A percentile compares a stretch with the other conserved stretches of the same genome.
These are phyloP conservation scores for Temnothorax nylanderi DNA, from an alignment of 1,140 invertebrate species.

Conservation along the genomic window DNA sequence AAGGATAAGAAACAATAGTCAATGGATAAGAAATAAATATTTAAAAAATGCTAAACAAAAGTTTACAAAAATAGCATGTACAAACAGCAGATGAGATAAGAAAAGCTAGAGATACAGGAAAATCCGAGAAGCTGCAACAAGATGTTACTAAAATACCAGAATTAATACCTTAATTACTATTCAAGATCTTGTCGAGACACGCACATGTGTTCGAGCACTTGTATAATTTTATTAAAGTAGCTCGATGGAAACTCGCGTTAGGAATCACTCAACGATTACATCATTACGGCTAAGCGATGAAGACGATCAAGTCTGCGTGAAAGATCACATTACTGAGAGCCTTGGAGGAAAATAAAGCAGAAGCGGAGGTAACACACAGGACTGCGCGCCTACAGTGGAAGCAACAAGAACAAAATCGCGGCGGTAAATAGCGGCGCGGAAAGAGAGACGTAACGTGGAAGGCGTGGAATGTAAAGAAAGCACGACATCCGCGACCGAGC, in stretches of 20 bases:
- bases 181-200: conserved; percentile 15
- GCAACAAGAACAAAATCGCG: conserved; percentile 28
- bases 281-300: conserved; percentile 22
- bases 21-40: neutral
- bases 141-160: neutral
- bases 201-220: neutral
- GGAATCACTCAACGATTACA: conserved; percentile 12
- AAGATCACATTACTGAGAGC: conserved; percentile 11
- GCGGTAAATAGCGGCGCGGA: conserved; percentile 42
- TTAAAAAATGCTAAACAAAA: neutral
- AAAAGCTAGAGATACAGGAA: too few relatives aligned
- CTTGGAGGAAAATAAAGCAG: conserved; percentile 18
- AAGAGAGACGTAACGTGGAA: conserved; percentile 32
- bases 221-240: neutral
- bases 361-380: neutral
- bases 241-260: neutral
- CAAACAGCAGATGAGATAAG: neutral
- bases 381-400: conserved; percentile 22
- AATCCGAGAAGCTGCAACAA: too few relatives aligned
- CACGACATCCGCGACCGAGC: neutral
- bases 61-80: neutral
- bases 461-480: conserved; percentile 43
- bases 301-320: neutral
- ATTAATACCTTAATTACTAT: neutral
- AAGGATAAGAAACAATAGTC: neutral